A percentile compares a stretch with the other conserved stretches of the same genome.
Evolutionary conservation across 2,888 invertebrate genomes (phyloP).

Genomic region (Orchesella flavescens): DNA sequence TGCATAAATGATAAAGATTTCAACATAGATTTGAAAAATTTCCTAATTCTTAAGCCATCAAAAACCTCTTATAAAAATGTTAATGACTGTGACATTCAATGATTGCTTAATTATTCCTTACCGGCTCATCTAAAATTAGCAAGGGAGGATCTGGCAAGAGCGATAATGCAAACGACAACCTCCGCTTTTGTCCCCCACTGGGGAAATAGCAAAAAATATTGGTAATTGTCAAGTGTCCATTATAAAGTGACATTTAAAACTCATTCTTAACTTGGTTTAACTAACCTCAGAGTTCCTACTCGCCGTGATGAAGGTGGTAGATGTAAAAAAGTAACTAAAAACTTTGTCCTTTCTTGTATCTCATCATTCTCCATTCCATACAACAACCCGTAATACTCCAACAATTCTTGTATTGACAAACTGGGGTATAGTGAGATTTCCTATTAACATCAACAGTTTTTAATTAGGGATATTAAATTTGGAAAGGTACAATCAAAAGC

Average conservation of each 20-base stretch:
- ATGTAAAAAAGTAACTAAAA: constrained; percentile 91
- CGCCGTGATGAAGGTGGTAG: constrained; percentile 79
- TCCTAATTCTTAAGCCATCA: constrained; percentile 3
- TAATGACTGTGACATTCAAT: background rate
- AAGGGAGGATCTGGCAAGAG: constrained; percentile 75
- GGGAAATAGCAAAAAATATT: background rate
- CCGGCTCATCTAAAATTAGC: constrained; percentile 90
- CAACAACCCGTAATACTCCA: constrained; percentile 97
- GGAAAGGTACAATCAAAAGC: too few relatives aligned
- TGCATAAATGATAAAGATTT: background rate
- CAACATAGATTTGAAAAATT: background rate
- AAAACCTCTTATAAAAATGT: too few relatives aligned
- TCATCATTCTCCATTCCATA: constrained; percentile 90
- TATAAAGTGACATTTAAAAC: background rate
- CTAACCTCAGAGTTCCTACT: constrained; percentile 26
- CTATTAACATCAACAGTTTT: constrained; percentile 73
- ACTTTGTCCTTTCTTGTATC: constrained; percentile 86
- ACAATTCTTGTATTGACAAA: constrained; percentile 93
- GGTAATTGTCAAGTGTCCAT: background rate
- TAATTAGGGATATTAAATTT: too few relatives aligned
- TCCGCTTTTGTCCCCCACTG: constrained; percentile 75
- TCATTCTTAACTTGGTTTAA: background rate
- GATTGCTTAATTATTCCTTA: background rate
- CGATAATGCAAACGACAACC: constrained; percentile 75
- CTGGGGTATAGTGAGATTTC: constrained; percentile 92